phyloP scores from a whole-genome alignment of 2,113 vertebrate species.

The Pachycephala philippinensis region DNA sequence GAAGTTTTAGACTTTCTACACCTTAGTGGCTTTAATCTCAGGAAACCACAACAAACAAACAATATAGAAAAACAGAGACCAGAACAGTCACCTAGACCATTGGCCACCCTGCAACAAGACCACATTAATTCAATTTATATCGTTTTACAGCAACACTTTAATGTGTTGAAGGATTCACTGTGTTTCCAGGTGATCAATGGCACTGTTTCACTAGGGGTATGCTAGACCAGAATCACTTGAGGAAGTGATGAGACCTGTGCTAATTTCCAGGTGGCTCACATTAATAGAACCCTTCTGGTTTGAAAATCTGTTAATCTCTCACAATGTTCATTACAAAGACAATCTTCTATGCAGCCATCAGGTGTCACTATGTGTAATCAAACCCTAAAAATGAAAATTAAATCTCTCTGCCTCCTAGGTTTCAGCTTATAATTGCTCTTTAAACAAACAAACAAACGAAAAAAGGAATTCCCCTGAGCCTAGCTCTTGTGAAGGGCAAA shows the following conservation, averaged over 20 bases:
- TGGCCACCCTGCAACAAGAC: fast-evolving
- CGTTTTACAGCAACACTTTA: background rate
- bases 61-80: background rate
- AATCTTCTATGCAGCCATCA: background rate
- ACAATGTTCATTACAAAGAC: background rate
- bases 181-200: background rate
- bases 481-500: background rate
- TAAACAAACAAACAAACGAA: background rate
- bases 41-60: background rate
- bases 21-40: background rate
- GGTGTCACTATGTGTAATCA: slow-evolving; percentile 22
- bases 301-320: background rate
- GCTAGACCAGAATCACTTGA: background rate
- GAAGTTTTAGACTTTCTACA: background rate
- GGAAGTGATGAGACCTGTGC: background rate
- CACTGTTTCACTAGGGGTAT: background rate
- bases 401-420: background rate
- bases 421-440: background rate
- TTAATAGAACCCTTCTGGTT: background rate
- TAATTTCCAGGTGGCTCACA: background rate
- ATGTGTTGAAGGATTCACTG: background rate
- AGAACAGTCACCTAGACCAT: background rate
- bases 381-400: background rate
- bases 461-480: background rate
- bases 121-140: background rate